Evolutionary conservation across 2,888 invertebrate species (phyloP).

Genomic region (Campoletis raptor): DNA sequence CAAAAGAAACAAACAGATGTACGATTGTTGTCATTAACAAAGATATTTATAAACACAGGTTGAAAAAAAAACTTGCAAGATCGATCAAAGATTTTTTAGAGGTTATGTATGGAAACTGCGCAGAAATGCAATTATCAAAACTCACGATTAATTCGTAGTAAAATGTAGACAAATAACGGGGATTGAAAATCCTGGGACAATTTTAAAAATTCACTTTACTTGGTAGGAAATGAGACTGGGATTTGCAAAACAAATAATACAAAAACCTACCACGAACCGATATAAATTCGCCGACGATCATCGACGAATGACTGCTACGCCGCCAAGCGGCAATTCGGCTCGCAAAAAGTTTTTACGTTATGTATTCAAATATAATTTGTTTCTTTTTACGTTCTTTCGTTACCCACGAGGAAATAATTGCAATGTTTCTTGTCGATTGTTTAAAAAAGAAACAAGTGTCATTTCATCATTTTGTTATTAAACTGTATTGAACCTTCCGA

Average conservation of each 20-base stretch:
- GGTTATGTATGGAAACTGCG: conserved; percentile 5
- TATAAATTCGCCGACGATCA: background rate
- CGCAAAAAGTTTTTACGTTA: no score
- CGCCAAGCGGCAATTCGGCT: no score
- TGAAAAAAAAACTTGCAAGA: background rate
- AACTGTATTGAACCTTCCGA: background rate
- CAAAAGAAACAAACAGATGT: background rate
- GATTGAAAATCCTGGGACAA: background rate
- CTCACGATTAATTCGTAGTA: conserved; percentile 4
- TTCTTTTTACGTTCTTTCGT: background rate
- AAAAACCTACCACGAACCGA: conserved; percentile 12
- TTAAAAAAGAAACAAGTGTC: background rate
- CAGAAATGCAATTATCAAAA: background rate
- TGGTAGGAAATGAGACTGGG: background rate
- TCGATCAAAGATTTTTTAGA: background rate
- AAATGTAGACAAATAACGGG: background rate
- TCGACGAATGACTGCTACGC: no score
- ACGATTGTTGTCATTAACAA: background rate
- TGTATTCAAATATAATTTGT: background rate
- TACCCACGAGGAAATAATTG: background rate
- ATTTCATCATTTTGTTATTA: background rate
- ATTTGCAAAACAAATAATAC: background rate
- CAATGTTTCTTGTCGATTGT: conserved; percentile 9
- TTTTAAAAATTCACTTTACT: background rate
- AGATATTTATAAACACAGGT: background rate